Percentiles rank a stretch among this genome's conserved stretches.
Conservation (phyloP, 2,113 vertebrate genomes). For the Sitta europaea region DNA sequence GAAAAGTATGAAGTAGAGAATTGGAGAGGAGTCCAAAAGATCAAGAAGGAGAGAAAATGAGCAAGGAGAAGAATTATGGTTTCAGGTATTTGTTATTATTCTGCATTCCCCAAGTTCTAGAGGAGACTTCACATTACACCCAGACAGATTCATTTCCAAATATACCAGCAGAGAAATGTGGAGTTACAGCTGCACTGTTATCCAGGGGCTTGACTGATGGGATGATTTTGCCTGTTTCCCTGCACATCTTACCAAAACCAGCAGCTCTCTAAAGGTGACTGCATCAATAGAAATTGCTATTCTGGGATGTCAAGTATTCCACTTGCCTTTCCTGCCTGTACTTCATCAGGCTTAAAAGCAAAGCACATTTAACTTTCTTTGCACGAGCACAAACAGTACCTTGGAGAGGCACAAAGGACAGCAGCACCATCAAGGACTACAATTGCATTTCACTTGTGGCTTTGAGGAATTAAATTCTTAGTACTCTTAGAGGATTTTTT, state of each 20-base stretch:
- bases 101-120: background rate
- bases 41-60: background rate
- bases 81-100: background rate
- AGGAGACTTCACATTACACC: background rate
- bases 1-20: background rate
- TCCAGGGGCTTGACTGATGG: background rate
- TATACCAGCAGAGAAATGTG: background rate
- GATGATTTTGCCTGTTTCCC: background rate
- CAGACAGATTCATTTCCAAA: background rate
- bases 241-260: background rate
- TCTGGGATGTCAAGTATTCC: background rate
- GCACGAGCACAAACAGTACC: background rate
- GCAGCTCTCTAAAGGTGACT: conserved; percentile 13
- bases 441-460: background rate
- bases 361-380: background rate
- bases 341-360: background rate
- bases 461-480: background rate
- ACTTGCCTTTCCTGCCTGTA: background rate
- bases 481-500: background rate
- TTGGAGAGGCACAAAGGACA: background rate
- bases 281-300: background rate
- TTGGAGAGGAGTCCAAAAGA: background rate
- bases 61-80: background rate
- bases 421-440: background rate
- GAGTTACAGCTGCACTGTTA: background rate